These are phyloP conservation scores for Ylistrum balloti DNA, from an alignment of 1,140 invertebrate genomes.

Conservation along the genomic window DNA sequence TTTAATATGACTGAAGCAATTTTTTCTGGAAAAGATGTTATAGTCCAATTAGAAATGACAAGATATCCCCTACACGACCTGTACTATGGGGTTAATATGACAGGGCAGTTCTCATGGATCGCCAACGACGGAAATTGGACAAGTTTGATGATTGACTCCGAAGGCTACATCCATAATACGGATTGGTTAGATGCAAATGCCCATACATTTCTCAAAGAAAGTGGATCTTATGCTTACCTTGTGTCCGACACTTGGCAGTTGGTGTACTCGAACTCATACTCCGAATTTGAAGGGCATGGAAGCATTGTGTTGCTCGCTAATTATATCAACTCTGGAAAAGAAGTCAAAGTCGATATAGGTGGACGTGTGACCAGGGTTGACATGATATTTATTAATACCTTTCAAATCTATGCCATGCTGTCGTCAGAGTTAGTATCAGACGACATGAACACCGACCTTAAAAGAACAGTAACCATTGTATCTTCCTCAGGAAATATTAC, in stretches of 20 bases:
- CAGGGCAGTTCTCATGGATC: neutral
- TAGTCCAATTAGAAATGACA: neutral
- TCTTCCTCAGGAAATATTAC: neutral
- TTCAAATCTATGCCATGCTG: neutral
- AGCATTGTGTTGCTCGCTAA: neutral
- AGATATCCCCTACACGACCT: neutral
- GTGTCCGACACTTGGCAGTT: neutral
- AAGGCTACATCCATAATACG: neutral
- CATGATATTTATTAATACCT: neutral
- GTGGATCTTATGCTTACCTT: neutral
- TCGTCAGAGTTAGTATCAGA: constrained; percentile 13
- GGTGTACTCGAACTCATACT: neutral
- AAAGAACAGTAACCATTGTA: neutral
- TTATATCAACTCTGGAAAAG: neutral
- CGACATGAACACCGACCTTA: neutral
- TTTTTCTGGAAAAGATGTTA: neutral
- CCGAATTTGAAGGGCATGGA: neutral
- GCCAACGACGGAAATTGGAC: neutral
- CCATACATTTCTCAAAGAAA: neutral
- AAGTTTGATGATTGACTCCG: neutral
- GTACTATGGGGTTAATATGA: neutral
- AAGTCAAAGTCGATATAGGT: neutral
- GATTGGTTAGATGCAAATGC: neutral
- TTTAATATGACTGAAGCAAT: neutral
- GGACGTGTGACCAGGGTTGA: neutral